Evolutionary conservation across 53 echinoderm and acorn worm genomes (phyloP).

Genomic region (Hippasteria phrygiana): DNA sequence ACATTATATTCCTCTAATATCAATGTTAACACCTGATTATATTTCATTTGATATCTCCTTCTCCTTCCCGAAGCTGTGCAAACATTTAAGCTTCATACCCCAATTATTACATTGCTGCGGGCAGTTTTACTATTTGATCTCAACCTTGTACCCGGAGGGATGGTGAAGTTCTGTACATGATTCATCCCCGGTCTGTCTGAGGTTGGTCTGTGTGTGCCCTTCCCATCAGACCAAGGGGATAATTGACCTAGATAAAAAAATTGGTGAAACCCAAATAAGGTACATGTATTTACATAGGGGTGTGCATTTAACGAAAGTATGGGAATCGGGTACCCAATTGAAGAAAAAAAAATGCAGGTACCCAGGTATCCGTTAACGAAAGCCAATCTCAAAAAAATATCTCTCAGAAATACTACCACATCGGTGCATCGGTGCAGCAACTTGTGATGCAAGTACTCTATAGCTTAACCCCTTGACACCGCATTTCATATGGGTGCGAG

Average conservation of each 20-base stretch:
- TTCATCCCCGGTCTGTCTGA: conserved; percentile 19
- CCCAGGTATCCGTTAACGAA: too few species aligned
- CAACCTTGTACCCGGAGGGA: not conserved
- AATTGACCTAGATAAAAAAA: not conserved
- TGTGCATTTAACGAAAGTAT: too few species aligned
- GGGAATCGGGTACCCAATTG: too few species aligned
- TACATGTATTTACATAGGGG: too few species aligned
- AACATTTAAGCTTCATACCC: not conserved
- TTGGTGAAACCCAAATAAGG: too few species aligned
- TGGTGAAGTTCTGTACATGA: not conserved
- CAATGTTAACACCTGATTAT: not conserved
- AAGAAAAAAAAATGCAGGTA: too few species aligned
- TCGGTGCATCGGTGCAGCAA: too few species aligned
- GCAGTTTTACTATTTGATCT: not conserved
- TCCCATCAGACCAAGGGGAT: conserved; percentile 14
- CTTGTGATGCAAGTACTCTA: too few species aligned
- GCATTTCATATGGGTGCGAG: too few species aligned
- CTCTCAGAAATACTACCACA: too few species aligned
- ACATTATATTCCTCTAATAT: not conserved
- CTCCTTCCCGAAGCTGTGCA: not conserved
- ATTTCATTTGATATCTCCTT: not conserved
- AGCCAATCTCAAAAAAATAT: too few species aligned
- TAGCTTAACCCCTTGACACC: too few species aligned
- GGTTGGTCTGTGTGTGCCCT: not conserved
- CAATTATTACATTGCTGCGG: not conserved